Base-by-base conservation (phyloP, 53 echinoderm and acorn worm species). In the Glandiceps talaboti region DNA sequence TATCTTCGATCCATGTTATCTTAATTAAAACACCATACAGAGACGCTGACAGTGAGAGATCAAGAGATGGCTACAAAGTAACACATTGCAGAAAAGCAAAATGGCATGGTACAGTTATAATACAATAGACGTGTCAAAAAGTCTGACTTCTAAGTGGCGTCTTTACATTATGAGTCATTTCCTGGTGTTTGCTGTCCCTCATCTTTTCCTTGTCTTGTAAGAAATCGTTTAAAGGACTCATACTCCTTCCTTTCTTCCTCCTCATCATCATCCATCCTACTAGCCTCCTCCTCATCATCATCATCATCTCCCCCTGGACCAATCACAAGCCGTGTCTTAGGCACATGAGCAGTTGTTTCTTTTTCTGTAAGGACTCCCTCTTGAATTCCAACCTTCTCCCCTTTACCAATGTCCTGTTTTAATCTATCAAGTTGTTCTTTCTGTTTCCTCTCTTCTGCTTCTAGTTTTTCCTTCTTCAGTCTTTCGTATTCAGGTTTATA, bases 401-500 rank as follows among this genome's bases (percentile, higher is more conserved):
- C 89, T 85, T 87, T 87, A 80, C 89, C 87, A 80, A 80, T 77
- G 32, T 85, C 87, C 76, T 75, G 79, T 79, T 82, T 87, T n/a
- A 89, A 81, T 32, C 80, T 89, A 82, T 89, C 87, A 74, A 92
- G 75, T 74, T 92, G 87, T 30, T 85, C 84, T 1, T 82, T 79
- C 31, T 83, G 85, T 30, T 77, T 80, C 73, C 84, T 92, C 29
- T 87, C 89, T 28, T 89, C 92, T 30, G 89, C 87, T 76, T 89
- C 83, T 29, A 89, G 30, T 89, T 92, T 90, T 85, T 94, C 90
- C 77, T 76, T 90, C 73, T 83, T 86, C 26, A 92, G 74, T 33
- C 90, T 90, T 81, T 94, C 94, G 86, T 94, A 94, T 84, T 94
- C 88, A 27, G 94, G 94, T 74, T 87, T 92, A 77, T 94, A 94